Base-by-base conservation (phyloP, 2,797 vertebrate genomes). In the Acestrorhynchus altus region DNA sequence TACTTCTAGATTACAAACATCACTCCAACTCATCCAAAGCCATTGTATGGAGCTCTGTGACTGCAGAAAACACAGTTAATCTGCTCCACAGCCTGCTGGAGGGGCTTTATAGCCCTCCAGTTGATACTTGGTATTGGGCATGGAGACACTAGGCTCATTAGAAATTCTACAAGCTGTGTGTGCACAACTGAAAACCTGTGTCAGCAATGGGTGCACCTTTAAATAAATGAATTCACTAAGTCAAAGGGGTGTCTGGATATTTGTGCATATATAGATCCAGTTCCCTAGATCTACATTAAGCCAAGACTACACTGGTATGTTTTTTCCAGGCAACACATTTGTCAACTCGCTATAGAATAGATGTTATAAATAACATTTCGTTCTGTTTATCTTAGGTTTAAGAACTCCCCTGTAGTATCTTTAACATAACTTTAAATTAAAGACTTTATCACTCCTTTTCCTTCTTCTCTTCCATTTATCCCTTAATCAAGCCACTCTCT, bases 401-500 rank as follows among this genome's bases (percentile, higher is more conserved):
- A 35, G 31, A 35, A 35, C 31, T 35, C 31, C 31, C 2, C 31
- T n/a, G n/a, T n/a, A n/a, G n/a, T n/a, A n/a, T n/a, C n/a, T n/a
- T n/a, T n/a, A n/a, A n/a, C n/a, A n/a, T n/a, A n/a, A n/a, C n/a
- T n/a, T n/a, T n/a, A n/a, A n/a, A n/a, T n/a, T n/a, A n/a, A n/a
- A n/a, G n/a, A 13, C 20, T 56, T 56, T 31, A 12, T 49, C 31
- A n/a, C 28, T 40, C 46, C 16, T 40, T 60, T 67, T 44, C 65
- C 63, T 6, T 35, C 31, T 35, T 35, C 31, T 35, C 31, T 6
- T 35, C 31, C 31, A 35, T 35, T 35, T 35, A 35, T 2, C 80
- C 57, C 74, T 54, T 65, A 72, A 73, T 69, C 40, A 42, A 71
- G 44, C 69, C 57, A 42, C 56, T 46, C 75, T 46, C 26, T n/a